Evolutionary conservation across 2,113 vertebrate genomes (phyloP).

Genomic region (Poeciliopsis prolifica): DNA sequence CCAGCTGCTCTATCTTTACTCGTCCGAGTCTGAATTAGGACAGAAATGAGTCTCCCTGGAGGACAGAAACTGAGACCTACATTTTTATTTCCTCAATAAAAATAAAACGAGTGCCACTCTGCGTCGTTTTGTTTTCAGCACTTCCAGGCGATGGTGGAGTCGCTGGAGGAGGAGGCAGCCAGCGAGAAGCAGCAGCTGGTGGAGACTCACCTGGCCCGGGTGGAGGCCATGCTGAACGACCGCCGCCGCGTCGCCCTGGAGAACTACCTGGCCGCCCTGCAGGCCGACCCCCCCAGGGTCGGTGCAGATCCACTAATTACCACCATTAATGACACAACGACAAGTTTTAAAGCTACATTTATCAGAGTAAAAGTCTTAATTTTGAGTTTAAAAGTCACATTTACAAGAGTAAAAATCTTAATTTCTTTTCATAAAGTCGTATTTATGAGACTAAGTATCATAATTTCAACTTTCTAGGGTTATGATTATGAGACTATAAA

Average conservation of each 20-base stretch:
- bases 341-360: too few relatives aligned
- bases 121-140: slow-evolving; percentile 76
- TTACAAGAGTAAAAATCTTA: too few relatives aligned
- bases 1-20: slow-evolving; percentile 61
- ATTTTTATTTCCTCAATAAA: not conserved
- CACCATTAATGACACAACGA: too few relatives aligned
- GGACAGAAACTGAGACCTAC: slow-evolving; percentile 14
- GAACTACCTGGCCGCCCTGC: slow-evolving; percentile 94
- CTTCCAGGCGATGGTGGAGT: slow-evolving; percentile 96
- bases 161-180: slow-evolving; percentile 95
- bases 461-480: too few relatives aligned
- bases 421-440: too few relatives aligned
- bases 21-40: slow-evolving; percentile 51
- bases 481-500: too few relatives aligned
- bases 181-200: slow-evolving; percentile 98
- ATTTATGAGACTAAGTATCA: too few relatives aligned
- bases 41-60: slow-evolving; percentile 58
- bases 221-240: slow-evolving; percentile 96
- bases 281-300: slow-evolving; percentile 91
- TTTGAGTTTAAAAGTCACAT: too few relatives aligned
- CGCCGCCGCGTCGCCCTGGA: slow-evolving; percentile 92
- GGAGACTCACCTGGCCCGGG: slow-evolving; percentile 95
- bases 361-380: too few relatives aligned
- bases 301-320: not conserved
- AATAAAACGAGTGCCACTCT: not conserved